phyloP scores from a whole-genome alignment of 2,113 vertebrate species.

The Tachycineta bicolor region DNA sequence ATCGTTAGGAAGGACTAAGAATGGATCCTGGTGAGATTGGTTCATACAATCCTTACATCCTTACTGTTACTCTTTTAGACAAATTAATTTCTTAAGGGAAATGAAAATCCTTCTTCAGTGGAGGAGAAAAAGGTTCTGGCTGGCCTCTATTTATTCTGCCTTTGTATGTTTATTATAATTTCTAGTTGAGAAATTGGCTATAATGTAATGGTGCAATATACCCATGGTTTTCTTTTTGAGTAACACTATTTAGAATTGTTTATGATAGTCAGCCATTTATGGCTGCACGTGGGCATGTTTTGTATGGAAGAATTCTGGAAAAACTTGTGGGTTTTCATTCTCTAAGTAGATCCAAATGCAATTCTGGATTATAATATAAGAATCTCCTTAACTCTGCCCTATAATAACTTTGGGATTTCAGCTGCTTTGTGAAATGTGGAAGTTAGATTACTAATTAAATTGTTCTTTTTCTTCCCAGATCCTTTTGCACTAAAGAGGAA shows the following conservation, averaged over 20 bases:
- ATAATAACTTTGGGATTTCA: background rate
- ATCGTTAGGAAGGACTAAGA: constrained; percentile 47
- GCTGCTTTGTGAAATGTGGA: constrained; percentile 6
- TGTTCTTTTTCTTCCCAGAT: constrained; percentile 79
- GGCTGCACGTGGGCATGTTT: background rate
- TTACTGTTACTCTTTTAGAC: background rate
- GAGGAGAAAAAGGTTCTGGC: background rate
- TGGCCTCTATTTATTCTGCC: background rate
- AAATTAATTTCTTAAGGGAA: background rate
- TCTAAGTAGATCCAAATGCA: background rate
- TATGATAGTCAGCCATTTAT: background rate
- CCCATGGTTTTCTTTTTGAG: background rate
- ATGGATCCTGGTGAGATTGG: constrained; percentile 15
- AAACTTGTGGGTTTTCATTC: background rate
- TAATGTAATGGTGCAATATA: background rate
- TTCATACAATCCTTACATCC: constrained; percentile 25
- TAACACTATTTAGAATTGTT: background rate
- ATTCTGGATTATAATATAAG: background rate
- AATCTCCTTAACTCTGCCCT: background rate
- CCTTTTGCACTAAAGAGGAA: constrained; percentile 98
- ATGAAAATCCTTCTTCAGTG: background rate
- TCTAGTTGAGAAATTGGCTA: background rate
- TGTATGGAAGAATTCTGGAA: background rate
- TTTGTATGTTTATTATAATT: background rate
- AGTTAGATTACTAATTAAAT: background rate